Conservation (phyloP, 2,888 invertebrate species). For the Chloromyia formosa region DNA sequence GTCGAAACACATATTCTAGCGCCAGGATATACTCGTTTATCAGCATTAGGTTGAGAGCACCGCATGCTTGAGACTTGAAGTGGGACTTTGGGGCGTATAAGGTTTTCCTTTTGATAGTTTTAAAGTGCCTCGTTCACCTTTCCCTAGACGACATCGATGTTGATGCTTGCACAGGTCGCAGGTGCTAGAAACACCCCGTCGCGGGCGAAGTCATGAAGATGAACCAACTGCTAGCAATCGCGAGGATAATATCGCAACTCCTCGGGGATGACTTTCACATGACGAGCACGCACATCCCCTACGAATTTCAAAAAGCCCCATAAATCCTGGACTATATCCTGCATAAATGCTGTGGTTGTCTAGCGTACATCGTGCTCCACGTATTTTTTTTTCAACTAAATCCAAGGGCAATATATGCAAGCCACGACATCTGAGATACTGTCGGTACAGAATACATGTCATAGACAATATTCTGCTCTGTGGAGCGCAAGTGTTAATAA, state of each 20-base stretch:
- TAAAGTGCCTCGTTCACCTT: constrained; percentile 1
- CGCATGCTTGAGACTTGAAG: background rate
- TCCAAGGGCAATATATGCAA: constrained; percentile 24
- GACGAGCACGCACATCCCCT: constrained; percentile 6
- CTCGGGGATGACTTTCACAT: constrained; percentile 29
- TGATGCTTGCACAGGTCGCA: background rate
- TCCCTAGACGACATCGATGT: background rate
- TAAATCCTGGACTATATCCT: constrained; percentile 26
- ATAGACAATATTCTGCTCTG: constrained; percentile 34
- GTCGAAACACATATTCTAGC: background rate
- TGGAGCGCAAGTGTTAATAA: constrained; percentile 40
- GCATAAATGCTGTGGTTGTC: background rate
- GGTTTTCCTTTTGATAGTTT: constrained; percentile 25
- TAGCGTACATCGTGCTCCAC: background rate
- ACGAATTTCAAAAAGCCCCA: constrained; percentile 29
- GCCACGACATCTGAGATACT: constrained; percentile 33
- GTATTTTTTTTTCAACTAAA: background rate
- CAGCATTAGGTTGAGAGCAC: constrained; percentile 20
- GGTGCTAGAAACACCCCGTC: constrained; percentile 4
- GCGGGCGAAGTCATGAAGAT: background rate
- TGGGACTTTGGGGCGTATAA: background rate
- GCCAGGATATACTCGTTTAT: background rate
- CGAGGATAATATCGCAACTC: constrained; percentile 7
- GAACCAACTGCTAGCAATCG: background rate
- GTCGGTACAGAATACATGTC: constrained; percentile 5